Percentiles rank a stretch among this genome's conserved stretches.
These are phyloP conservation scores for Drepanosiphum platanoidis DNA, from an alignment of 2,888 invertebrate species.

Conservation along the genomic window DNA sequence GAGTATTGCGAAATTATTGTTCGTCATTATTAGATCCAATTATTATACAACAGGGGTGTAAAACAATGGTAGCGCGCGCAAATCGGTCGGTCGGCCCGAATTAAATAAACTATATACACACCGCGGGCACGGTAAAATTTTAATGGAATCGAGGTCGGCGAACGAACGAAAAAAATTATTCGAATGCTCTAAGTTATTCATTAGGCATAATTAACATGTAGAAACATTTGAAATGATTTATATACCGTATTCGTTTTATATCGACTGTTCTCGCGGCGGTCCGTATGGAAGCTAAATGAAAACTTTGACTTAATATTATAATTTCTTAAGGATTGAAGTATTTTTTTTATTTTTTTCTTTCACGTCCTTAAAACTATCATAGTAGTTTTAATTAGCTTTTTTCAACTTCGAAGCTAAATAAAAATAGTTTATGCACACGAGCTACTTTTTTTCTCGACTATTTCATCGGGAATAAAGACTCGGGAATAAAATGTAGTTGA, in stretches of 20 bases:
- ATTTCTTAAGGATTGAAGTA: slow-evolving; percentile 30
- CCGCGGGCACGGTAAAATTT: background rate
- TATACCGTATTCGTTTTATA: background rate
- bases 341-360: slow-evolving; percentile 39
- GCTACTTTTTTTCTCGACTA: background rate
- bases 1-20: slow-evolving; percentile 38
- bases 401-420: slow-evolving; percentile 8
- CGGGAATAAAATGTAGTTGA: background rate
- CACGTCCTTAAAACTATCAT: background rate
- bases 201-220: slow-evolving; percentile 26
- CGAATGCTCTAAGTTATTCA: background rate
- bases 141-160: background rate
- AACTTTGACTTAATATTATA: slow-evolving; percentile 18
- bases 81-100: background rate
- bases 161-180: slow-evolving; percentile 4
- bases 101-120: slow-evolving; percentile 10
- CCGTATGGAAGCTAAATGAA: background rate
- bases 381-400: slow-evolving; percentile 1
- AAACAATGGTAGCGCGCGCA: slow-evolving; percentile 6
- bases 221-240: slow-evolving; percentile 5
- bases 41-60: slow-evolving; percentile 24
- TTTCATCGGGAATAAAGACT: background rate
- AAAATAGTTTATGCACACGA: slow-evolving; percentile 5
- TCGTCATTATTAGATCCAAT: slow-evolving; percentile 30
- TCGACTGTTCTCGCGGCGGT: too few relatives aligned